phyloP scores from a whole-genome alignment of 2,113 vertebrate genomes.

The Romanogobio albipinnatus region DNA sequence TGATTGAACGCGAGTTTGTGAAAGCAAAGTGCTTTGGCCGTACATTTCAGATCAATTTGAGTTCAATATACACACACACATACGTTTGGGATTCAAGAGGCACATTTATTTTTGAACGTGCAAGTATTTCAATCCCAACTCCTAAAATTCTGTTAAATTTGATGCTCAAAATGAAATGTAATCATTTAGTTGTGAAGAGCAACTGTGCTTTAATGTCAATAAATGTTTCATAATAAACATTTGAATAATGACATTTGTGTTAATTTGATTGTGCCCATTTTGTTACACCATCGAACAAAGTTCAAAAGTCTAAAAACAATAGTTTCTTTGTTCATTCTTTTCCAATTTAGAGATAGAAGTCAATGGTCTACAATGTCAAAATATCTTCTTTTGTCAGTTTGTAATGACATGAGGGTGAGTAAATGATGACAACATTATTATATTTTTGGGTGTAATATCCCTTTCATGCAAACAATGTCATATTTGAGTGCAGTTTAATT shows the following conservation, averaged over 20 bases:
- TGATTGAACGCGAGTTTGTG: background rate
- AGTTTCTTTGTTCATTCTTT: too few relatives aligned
- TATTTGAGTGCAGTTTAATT: background rate
- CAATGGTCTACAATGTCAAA: background rate
- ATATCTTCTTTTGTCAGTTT: background rate
- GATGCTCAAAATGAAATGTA: background rate
- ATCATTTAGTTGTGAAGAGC: background rate
- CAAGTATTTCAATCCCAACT: background rate
- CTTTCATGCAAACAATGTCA: too few relatives aligned
- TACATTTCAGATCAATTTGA: background rate
- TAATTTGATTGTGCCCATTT: background rate
- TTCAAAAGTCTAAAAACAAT: background rate
- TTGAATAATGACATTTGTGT: too few relatives aligned
- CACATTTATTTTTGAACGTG: background rate
- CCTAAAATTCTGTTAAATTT: background rate
- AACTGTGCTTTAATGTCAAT: conserved; percentile 1
- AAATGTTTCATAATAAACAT: conserved; percentile 11
- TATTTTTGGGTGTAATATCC: background rate
- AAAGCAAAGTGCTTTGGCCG: background rate
- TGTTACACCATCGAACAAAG: background rate
- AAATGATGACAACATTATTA: background rate
- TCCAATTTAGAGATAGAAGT: background rate
- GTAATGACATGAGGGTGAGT: background rate
- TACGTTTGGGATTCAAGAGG: background rate
- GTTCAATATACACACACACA: background rate